Conservation (phyloP, 2,888 invertebrate species). For the Ochropleura plecta region DNA sequence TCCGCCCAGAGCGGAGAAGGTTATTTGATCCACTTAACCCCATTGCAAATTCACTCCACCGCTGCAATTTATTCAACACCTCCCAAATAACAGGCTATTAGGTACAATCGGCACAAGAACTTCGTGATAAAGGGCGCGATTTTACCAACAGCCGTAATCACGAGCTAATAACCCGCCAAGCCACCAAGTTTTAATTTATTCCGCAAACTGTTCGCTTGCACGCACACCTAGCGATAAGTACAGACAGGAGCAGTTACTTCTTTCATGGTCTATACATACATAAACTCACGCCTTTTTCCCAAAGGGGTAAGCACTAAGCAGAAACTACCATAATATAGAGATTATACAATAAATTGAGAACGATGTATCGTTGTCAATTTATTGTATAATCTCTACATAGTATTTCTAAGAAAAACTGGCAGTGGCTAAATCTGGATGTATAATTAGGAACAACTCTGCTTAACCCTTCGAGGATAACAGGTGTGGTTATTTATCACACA, state of each 20-base stretch:
- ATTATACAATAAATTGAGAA: no score
- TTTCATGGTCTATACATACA: not conserved
- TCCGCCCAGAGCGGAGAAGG: no score
- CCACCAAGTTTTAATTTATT: constrained; percentile 72
- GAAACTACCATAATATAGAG: no score
- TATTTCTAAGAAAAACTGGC: no score
- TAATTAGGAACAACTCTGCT: no score
- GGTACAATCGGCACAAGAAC: constrained; percentile 38
- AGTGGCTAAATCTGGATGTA: no score
- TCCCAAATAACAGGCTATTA: constrained; percentile 42
- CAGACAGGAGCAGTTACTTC: not conserved
- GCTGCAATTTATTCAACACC: constrained; percentile 43
- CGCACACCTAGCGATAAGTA: constrained; percentile 47
- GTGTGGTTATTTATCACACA: not conserved
- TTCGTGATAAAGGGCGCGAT: constrained; percentile 46
- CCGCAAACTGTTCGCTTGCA: constrained; percentile 65
- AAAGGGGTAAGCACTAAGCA: no score
- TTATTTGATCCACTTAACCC: not conserved
- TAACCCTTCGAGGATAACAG: no score
- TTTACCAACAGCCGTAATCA: constrained; percentile 35
- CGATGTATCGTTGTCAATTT: no score
- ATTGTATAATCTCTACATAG: no score
- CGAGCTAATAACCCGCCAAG: constrained; percentile 60
- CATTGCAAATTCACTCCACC: not conserved
- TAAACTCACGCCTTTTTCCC: no score